A percentile compares a stretch with the other conserved stretches of the same genome.
These are phyloP conservation scores for Drosophila teissieri DNA, from an alignment of 1,140 invertebrate genomes.

Conservation along the genomic window DNA sequence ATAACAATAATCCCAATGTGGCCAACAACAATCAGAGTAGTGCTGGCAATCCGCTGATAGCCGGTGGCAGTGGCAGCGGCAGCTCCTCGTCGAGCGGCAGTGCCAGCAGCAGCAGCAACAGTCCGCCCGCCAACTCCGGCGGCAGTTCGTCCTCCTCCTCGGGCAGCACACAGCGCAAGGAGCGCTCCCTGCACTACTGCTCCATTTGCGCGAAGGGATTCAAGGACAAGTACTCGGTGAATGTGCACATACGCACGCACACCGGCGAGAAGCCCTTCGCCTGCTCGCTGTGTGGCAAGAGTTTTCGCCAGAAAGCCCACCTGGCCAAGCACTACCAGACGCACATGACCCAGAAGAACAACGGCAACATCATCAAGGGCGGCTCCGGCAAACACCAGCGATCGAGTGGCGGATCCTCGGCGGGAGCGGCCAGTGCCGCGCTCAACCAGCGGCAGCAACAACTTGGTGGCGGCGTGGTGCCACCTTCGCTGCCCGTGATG, in stretches of 20 bases:
- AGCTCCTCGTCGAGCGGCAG: conserved; percentile 69
- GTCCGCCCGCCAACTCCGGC: conserved; percentile 62
- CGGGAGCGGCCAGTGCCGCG: conserved; percentile 18
- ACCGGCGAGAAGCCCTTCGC: conserved; percentile 95
- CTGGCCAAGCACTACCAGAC: conserved; percentile 99
- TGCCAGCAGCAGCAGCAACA: conserved; percentile 75
- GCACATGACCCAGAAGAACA: conserved; percentile 92
- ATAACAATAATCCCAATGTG: conserved; percentile 70
- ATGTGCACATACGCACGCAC: conserved; percentile 95
- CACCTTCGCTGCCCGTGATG: conserved; percentile 48
- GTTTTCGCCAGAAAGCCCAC: conserved; percentile 97
- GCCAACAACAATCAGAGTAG: conserved; percentile 65
- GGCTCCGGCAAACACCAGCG: conserved; percentile 69
- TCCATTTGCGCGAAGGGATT: conserved; percentile 96
- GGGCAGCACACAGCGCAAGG: conserved; percentile 87
- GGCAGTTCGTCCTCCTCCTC: conserved; percentile 65
- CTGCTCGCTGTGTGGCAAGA: conserved; percentile 94
- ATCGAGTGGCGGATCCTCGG: conserved; percentile 17
- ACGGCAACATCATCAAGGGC: conserved; percentile 77
- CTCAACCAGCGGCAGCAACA: conserved; percentile 49
- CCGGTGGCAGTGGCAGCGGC: conserved; percentile 39
- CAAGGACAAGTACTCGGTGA: conserved; percentile 97
- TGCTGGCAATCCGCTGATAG: conserved; percentile 84
- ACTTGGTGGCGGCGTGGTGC: conserved; percentile 19
- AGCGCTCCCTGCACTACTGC: conserved; percentile 94